Conservation (phyloP, 2,888 invertebrate species). For the Himalopsyche tibetana region DNA sequence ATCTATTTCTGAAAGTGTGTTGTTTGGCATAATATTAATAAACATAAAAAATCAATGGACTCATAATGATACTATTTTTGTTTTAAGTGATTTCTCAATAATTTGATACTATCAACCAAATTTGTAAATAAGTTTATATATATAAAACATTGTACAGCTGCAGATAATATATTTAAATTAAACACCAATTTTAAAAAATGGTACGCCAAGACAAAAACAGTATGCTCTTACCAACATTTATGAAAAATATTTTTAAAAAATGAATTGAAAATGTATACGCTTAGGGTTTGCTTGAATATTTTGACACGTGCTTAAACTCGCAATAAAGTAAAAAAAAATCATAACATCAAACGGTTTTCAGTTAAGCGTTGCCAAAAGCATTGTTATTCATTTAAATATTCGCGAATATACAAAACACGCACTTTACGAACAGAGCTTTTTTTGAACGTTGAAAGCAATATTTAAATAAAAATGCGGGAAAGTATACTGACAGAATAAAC, state of each 20-base stretch:
- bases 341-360: constrained; percentile 18
- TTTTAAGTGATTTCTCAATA: too few relatives aligned
- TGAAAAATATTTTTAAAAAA: neutral
- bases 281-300: neutral
- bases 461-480: neutral
- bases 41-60: too few relatives aligned
- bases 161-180: too few relatives aligned
- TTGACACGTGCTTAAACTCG: neutral
- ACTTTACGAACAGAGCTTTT: neutral
- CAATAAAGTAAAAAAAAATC: constrained; percentile 4
- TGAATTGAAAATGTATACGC: constrained; percentile 1
- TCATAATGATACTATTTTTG: too few relatives aligned
- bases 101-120: too few relatives aligned
- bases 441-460: neutral
- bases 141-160: too few relatives aligned
- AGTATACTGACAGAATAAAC: neutral
- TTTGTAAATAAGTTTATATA: too few relatives aligned
- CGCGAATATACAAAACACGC: neutral
- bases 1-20: too few relatives aligned
- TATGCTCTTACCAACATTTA: neutral
- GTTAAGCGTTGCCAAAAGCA: constrained; percentile 20
- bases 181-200: too few relatives aligned
- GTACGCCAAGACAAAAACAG: too few relatives aligned
- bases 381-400: constrained; percentile 20
- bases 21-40: too few relatives aligned